Evolutionary conservation across 1,140 invertebrate genomes (phyloP), one percentile per base, ranked within the genome.

Genomic region (Coptotermes formosanus): DNA sequence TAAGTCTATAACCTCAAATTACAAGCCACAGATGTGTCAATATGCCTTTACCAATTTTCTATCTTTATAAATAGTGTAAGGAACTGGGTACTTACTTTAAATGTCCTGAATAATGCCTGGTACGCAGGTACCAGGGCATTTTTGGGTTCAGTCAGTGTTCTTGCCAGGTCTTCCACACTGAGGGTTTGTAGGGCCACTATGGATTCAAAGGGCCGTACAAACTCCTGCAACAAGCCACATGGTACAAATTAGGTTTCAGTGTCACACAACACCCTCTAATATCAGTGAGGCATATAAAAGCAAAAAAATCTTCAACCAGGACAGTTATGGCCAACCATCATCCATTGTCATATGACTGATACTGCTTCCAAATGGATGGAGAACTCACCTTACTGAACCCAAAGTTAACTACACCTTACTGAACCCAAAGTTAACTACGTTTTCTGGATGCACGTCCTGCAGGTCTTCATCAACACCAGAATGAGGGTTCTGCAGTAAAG

Each of bases 161-260:
- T n/a, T n/a, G n/a, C n/a, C n/a, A n/a, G n/a, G n/a, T n/a, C n/a
- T n/a, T n/a, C n/a, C n/a, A n/a, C n/a, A n/a, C n/a, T n/a, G n/a
- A n/a, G n/a, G n/a, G n/a, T n/a, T n/a, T n/a, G n/a, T n/a, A n/a
- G n/a, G n/a, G n/a, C n/a, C n/a, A n/a, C n/a, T n/a, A n/a, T n/a
- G n/a, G n/a, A n/a, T n/a, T n/a, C n/a, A n/a, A 99, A 93, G 87
- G 96, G 30, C 98, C 98, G n/a, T 83, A 99, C 98, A 91, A 99
- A 99, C 94, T 99, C 99, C 93, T 96, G 88, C 89, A 91, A 86
- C 16, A 82, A 23, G 16, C n/a, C 91, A 86, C 45, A 55, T 16
- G 19, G 23, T 86, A 43, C 45, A 55, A n/a, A 85, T 19, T n/a
- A 45, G 43, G 64, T 19, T 38, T 64, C 64, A n/a, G 30, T 38